Conservation (phyloP, 2,113 vertebrate genomes). For the Phalacrocorax brasilianus region DNA sequence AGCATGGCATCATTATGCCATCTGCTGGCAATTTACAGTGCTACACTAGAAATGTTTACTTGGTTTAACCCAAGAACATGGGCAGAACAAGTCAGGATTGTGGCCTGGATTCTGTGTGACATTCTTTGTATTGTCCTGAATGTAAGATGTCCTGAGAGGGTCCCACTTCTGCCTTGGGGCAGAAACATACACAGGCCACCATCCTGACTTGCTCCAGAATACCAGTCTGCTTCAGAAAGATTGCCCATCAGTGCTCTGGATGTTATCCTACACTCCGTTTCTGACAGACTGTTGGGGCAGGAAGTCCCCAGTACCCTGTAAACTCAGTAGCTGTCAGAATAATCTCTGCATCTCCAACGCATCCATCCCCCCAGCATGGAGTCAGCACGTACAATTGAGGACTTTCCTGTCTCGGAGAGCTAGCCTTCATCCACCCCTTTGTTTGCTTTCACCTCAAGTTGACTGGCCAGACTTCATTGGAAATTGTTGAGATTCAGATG, state of each 20-base stretch:
- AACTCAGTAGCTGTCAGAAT: neutral
- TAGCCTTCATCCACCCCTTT: neutral
- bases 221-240: neutral
- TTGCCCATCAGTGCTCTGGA: neutral
- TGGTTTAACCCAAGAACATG: accelerated
- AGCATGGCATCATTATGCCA: neutral
- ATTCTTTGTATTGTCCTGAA: neutral
- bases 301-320: neutral
- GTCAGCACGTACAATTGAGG: neutral
- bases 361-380: neutral
- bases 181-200: accelerated
- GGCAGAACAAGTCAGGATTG: neutral
- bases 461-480: neutral
- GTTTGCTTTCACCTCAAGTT: neutral
- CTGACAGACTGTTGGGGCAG: neutral
- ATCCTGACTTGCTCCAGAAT: neutral
- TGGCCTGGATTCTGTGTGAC: neutral
- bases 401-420: neutral
- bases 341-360: neutral
- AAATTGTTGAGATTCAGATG: neutral
- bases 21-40: neutral
- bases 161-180: neutral
- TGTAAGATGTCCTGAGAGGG: neutral
- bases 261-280: neutral
- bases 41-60: neutral